Conservation (phyloP, 2,113 vertebrate genomes). For the Melanotaenia duboulayi region DNA sequence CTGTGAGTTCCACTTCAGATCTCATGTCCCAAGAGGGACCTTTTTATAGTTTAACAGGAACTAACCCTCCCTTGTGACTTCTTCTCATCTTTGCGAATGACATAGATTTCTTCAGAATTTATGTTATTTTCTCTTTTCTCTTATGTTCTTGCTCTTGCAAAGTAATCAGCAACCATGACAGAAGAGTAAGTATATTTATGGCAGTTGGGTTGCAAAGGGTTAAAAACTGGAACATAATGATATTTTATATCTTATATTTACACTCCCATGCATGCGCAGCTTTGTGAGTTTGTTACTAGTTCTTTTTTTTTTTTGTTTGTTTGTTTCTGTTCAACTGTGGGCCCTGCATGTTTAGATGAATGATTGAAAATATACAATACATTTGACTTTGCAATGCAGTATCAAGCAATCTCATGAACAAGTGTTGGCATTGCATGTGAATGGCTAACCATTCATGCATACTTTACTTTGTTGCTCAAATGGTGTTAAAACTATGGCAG, state of each 20-base stretch:
- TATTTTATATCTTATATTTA: constrained; percentile 25
- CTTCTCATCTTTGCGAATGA: constrained; percentile 70
- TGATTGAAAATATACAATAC: constrained; percentile 59
- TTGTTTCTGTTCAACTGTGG: constrained; percentile 37
- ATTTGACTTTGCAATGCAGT: constrained; percentile 51
- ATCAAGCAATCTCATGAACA: constrained; percentile 54
- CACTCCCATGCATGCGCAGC: constrained; percentile 12
- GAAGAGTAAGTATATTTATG: constrained; percentile 11
- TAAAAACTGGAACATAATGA: constrained; percentile 55
- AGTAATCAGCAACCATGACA: constrained; percentile 54
- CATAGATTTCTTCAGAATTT: constrained; percentile 75
- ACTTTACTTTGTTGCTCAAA: constrained; percentile 63
- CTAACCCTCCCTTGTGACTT: constrained; percentile 72
- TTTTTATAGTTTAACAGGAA: constrained; percentile 81
- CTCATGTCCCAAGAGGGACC: constrained; percentile 71
- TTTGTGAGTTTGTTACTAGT: constrained; percentile 33
- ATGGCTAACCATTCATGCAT: constrained; percentile 66
- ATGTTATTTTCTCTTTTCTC: constrained; percentile 54
- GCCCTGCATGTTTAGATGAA: constrained; percentile 53
- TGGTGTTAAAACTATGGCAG: constrained; percentile 72
- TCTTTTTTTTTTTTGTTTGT: constrained; percentile 54
- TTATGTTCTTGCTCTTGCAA: constrained; percentile 45
- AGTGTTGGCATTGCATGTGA: constrained; percentile 48
- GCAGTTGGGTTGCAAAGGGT: constrained; percentile 33
- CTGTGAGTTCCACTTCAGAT: constrained; percentile 76